Evolutionary conservation across 92 coral and sea anemone genomes (phyloP), one percentile per base, ranked within the genome.

Genomic region (Epizoanthus fatuus): DNA sequence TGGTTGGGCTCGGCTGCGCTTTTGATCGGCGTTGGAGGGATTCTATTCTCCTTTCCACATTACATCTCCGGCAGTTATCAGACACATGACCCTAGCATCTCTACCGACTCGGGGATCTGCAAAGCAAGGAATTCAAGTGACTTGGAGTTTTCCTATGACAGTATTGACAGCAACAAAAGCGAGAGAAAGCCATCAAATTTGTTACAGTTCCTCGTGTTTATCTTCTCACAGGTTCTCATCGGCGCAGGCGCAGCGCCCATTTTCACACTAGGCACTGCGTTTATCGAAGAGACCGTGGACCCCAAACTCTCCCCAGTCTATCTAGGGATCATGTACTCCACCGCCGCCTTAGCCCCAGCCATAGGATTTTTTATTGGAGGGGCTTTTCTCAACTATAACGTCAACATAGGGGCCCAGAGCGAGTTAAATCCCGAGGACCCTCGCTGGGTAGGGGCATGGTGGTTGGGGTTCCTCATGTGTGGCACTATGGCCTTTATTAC

Each of bases 381-480:
- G 9, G 81, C 62, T 44, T 89, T 89, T 52, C 57, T 89, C 15
- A 10, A 63, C 39, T 14, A 76, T 15, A 73, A 84, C 70, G 79
- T 89, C 56, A 89, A 89, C 40, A 25, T 84, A 19, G 57, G 15
- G 12, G 0, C 38, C 11, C 22, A 39, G 67, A 65, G 38, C 7
- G 69, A 53, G 12, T 58, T 88, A 40, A 49, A 53, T 3, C 84
- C 81, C 11, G 69, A 69, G 72, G 92, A 88, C 84, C 88, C 88
- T 69, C 32, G 81, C 32, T 88, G 92, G 92, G 80, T 82, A 56
- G 92, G 92, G 39, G 92, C 92, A 11, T 88, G 92, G 92, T 88
- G 88, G 84, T 39, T 88, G 25, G 92, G 92, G 29, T 88, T 84
- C 55, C 77, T 88, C 19, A 32, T 88, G 58, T 86, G 70, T 19